Evolutionary conservation across 1,140 invertebrate genomes (phyloP), one percentile per base, ranked within the genome.

Genomic region (Musca domestica): DNA sequence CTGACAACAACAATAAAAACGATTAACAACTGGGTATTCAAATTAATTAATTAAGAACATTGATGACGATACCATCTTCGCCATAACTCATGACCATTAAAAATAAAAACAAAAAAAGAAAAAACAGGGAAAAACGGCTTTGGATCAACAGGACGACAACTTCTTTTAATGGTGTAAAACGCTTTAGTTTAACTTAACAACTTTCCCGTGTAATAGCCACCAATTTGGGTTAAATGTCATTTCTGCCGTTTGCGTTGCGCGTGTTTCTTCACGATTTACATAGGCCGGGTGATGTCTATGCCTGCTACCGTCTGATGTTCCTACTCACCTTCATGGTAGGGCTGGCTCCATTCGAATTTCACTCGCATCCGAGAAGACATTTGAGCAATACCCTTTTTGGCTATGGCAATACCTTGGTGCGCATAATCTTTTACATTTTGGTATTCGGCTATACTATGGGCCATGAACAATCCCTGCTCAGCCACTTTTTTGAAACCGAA

Each of bases 241-340:
- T 9, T 10, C 6, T 41, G 25, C 10, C 10, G 12, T 10, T 10
- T 5, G 6, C 34, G 4, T 3, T 61, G 20, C 30, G 56, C 7
- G 41, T 61, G 41, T 61, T 61, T 34, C 22, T 61, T 10, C 27
- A 61, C 7, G 56, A 61, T 61, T 34, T 61, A n/a, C 27, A 61
- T 61, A 34, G 34, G 14, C 56, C 56, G 17, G 17, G 27, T 3
- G 56, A 61, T 61, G 56, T 61, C 12, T 61, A 61, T 15, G 56
- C 27, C 7, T 61, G 56, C 41, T 61, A 61, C 20, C 56, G 56
- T 12, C 19, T 76, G 0, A 72, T 70, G 34, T 74, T 70, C 30
- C 6, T 61, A 5, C 15, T 41, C n/a, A 27, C 27, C n/a, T 20
- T 61, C 5, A 19, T n/a, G 1, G 14, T 7, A 6, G 56, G 56